A percentile compares a stretch with the other conserved stretches of the same genome.
phyloP scores from a whole-genome alignment of 2,113 vertebrate genomes.

The Chaetorhynchus papuensis region DNA sequence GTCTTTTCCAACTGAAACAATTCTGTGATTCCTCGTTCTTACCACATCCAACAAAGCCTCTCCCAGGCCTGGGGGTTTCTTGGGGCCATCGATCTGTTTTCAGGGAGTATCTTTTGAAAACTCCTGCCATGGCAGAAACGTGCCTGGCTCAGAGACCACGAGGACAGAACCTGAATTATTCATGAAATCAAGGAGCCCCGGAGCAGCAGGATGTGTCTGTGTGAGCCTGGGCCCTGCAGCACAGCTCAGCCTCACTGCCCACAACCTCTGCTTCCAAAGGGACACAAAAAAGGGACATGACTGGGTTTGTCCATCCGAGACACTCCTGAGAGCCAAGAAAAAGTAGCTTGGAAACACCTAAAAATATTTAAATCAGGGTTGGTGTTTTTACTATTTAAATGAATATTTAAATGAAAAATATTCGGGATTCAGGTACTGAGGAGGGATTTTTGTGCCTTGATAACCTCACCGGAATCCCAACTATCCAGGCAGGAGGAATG shows the following conservation, averaged over 20 bases:
- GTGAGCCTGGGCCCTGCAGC: not conserved
- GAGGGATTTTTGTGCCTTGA: not conserved
- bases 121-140: not conserved
- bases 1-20: not conserved
- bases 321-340: accelerated
- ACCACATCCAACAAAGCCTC: not conserved
- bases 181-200: not conserved
- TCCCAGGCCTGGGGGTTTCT: not conserved
- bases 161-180: not conserved
- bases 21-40: not conserved
- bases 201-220: no score
- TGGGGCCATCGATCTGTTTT: not conserved
- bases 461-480: not conserved
- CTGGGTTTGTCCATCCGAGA: not conserved
- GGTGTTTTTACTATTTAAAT: not conserved
- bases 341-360: not conserved
- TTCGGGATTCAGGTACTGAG: not conserved
- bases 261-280: not conserved
- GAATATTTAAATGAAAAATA: not conserved
- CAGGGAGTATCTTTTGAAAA: not conserved
- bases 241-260: not conserved
- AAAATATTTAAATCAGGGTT: not conserved
- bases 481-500: not conserved
- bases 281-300: not conserved
- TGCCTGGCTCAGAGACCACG: no score